phyloP scores from a whole-genome alignment of 2,888 invertebrate genomes.

The Scaptomyza polygonia region DNA sequence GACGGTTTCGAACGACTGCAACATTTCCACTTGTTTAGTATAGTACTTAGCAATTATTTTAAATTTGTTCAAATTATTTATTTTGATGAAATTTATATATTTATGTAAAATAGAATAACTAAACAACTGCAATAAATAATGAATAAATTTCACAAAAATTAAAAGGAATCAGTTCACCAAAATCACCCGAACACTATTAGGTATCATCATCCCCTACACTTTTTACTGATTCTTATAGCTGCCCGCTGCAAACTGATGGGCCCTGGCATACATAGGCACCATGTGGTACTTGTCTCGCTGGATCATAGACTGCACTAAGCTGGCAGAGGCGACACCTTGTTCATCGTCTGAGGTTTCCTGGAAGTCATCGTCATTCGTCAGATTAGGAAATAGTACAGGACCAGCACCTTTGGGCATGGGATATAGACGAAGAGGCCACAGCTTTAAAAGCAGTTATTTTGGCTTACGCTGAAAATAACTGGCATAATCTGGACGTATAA shows the following conservation, averaged over 20 bases:
- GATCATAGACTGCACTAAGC: constrained; percentile 82
- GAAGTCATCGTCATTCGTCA: constrained; percentile 59
- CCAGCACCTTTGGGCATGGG: constrained; percentile 47
- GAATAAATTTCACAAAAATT: constrained; percentile 37
- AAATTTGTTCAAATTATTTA: constrained; percentile 45
- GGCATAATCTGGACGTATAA: constrained; percentile 75
- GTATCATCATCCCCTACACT: constrained; percentile 22
- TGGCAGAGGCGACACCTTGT: constrained; percentile 80
- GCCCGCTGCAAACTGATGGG: constrained; percentile 47
- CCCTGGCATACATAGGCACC: constrained; percentile 81
- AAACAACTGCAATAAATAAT: constrained; percentile 63
- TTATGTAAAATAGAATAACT: constrained; percentile 55
- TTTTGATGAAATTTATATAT: constrained; percentile 21
- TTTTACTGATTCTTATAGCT: constrained; percentile 52
- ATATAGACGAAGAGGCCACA: constrained; percentile 15
- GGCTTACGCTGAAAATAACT: constrained; percentile 81
- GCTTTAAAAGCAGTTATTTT: constrained; percentile 65
- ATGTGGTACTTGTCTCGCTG: constrained; percentile 81
- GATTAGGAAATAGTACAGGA: constrained; percentile 67
- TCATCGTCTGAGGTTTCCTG: constrained; percentile 61
- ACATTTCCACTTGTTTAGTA: not conserved
- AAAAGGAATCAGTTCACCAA: constrained; percentile 45
- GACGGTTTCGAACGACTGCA: no score
- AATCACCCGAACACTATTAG: constrained; percentile 13
- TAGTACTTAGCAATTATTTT: constrained; percentile 37